Percentiles rank a stretch among this genome's conserved stretches.
Conservation (phyloP, 53 echinoderm and acorn worm species). For the Hippasteria phrygiana region DNA sequence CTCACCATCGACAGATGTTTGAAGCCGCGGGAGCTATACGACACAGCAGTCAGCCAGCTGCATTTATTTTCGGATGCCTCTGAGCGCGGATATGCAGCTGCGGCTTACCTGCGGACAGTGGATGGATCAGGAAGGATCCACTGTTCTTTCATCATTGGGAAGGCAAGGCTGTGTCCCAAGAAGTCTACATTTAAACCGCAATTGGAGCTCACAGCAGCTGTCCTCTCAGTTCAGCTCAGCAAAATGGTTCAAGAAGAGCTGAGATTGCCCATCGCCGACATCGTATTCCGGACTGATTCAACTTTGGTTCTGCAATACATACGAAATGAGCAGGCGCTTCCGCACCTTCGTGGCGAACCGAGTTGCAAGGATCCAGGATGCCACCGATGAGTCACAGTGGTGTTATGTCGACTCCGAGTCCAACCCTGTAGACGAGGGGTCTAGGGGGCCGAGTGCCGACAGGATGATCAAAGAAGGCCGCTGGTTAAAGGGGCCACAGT, state of each 20-base stretch:
- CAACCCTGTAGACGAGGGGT: slow-evolving; percentile 64
- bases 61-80: slow-evolving; percentile 72
- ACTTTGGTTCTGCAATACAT: slow-evolving; percentile 62
- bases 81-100: slow-evolving; percentile 68
- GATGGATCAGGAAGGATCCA: slow-evolving; percentile 9
- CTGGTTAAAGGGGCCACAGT: slow-evolving; percentile 72
- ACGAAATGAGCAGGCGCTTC: slow-evolving; percentile 25
- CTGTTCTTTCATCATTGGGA: slow-evolving; percentile 68
- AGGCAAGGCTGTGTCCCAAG: slow-evolving; percentile 67
- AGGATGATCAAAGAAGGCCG: slow-evolving; percentile 37
- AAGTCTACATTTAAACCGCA: slow-evolving; percentile 55
- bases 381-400: slow-evolving; percentile 51
- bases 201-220: slow-evolving; percentile 70
- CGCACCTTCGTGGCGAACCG: slow-evolving; percentile 31
- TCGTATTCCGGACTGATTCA: slow-evolving; percentile 62
- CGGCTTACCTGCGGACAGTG: slow-evolving; percentile 54
- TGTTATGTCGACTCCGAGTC: slow-evolving; percentile 10
- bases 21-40: slow-evolving; percentile 4
- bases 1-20: slow-evolving; percentile 7
- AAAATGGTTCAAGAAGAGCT: slow-evolving; percentile 35
- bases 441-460: slow-evolving; percentile 27
- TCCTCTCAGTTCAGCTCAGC: slow-evolving; percentile 6
- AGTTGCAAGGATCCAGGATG: slow-evolving; percentile 44
- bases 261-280: slow-evolving; percentile 3
- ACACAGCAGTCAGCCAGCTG: slow-evolving; percentile 20